Percentiles rank a stretch among this genome's conserved stretches.
Evolutionary conservation across 2,888 invertebrate genomes (phyloP).

Genomic region (Pegoplata infirma): DNA sequence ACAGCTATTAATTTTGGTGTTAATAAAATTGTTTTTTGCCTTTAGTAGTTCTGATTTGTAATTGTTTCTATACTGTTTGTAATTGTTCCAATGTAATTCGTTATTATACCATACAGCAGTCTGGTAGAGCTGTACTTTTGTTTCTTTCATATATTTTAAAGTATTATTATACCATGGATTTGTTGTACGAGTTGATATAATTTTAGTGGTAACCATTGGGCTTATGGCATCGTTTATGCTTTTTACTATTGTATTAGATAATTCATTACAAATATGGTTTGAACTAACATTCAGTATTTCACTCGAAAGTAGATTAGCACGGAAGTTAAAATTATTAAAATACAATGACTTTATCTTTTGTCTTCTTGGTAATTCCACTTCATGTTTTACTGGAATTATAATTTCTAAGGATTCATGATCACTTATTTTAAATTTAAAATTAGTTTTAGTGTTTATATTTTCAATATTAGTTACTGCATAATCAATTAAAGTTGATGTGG

Average conservation of each 20-base stretch:
- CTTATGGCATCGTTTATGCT: background rate
- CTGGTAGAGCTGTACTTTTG: background rate
- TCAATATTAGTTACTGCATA: background rate
- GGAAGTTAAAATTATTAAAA: background rate
- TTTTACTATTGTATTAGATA: background rate
- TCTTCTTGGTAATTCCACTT: background rate
- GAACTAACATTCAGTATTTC: background rate
- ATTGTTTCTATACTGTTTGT: background rate
- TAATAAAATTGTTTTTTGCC: background rate
- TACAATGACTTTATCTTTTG: background rate
- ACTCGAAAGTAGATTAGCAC: background rate
- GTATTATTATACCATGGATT: background rate
- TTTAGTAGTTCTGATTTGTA: background rate
- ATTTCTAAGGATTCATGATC: background rate
- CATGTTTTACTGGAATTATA: background rate
- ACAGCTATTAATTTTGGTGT: background rate
- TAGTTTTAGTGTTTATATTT: background rate
- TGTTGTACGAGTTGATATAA: background rate
- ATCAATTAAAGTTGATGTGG: background rate
- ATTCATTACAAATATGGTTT: background rate
- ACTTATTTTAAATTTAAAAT: background rate
- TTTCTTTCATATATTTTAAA: constrained; percentile 15
- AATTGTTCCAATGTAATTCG: background rate
- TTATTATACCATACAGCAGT: background rate
- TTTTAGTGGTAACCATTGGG: background rate